Base-by-base conservation (phyloP, 2,888 invertebrate genomes). In the Xestia rhomboidea region DNA sequence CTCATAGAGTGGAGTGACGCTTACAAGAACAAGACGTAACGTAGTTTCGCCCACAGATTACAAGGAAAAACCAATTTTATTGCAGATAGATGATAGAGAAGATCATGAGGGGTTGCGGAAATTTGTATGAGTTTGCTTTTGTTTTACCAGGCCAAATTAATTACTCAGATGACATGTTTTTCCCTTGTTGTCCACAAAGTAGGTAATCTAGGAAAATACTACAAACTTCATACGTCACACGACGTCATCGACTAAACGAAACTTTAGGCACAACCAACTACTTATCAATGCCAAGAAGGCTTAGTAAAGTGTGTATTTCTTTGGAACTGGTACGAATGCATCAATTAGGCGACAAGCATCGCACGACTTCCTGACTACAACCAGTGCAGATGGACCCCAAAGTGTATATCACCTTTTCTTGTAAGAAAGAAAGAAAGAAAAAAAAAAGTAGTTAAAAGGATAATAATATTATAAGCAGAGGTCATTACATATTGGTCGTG, bases 261-360 rank as follows among this genome's bases (percentile, higher is more conserved):
- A 76, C 67, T 71, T 73, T 77, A 77, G 71, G 10, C 71, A 68
- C 82, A 77, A 77, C 66, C 54, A 69, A 68, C 76, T 81, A 73
- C 83, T 85, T 86, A 87, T 83, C 76, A 85, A 90, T 87, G 83
- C 81, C 77, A 84, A 79, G 80, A 82, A 87, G 74, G 30, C 63
- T 30, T 64, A 68, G 51, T 68, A 74, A n/a, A 82, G 83, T 83
- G 78, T 81, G 77, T 84, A 88, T 88, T 87, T 82, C 87, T 83
- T 80, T 83, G 82, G 75, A 87, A 85, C 74, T 83, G 83, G 80
- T 84, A 87, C 89, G 84, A 90, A 88, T 87, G 88, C 87, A 89
- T 88, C 84, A 89, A 84, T 88, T 87, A 88, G 84, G 82, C 81
- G 81, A 85, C 86, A 83, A 86, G 83, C 85, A 86, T 89, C 86